phyloP scores from a whole-genome alignment of 2,888 invertebrate genomes.

The Drosophila paranaensis region DNA sequence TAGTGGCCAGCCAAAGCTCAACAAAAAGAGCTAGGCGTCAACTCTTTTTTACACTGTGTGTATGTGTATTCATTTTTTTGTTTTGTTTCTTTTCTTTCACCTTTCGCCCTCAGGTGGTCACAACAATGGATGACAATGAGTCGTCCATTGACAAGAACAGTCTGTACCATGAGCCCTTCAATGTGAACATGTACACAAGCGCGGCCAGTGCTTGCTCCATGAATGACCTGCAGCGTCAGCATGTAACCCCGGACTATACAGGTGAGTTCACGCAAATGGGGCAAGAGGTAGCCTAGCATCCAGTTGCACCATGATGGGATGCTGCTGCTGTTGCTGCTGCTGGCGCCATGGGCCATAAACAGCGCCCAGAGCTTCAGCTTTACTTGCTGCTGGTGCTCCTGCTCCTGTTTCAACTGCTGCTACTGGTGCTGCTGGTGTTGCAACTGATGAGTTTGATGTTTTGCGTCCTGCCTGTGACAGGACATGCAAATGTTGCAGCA shows the following conservation, averaged over 20 bases:
- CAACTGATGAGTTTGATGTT: conserved; percentile 78
- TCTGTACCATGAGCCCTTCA: conserved; percentile 86
- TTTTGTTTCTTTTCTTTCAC: conserved; percentile 32
- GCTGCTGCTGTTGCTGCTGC: conserved; percentile 1
- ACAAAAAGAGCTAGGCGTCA: conserved; percentile 39
- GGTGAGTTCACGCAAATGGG: conserved; percentile 83
- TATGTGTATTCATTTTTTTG: conserved; percentile 11
- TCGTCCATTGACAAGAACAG: conserved; percentile 85
- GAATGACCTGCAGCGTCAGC: conserved; percentile 85
- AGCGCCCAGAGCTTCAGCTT: conserved; percentile 48
- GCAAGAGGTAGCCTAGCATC: conserved; percentile 12
- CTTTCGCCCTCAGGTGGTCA: conserved; percentile 80
- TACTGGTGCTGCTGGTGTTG: conserved; percentile 56
- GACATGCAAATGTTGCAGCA: conserved; percentile 75
- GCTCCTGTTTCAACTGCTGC: conserved; percentile 9
- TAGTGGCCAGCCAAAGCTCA: conserved; percentile 25
- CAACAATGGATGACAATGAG: conserved; percentile 85
- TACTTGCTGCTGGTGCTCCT: conserved; percentile 2
- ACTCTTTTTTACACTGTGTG: conserved; percentile 37
- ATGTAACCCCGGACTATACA: conserved; percentile 87
- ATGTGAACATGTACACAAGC: conserved; percentile 85
- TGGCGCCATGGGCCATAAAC: conserved; percentile 48
- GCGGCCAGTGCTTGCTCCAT: conserved; percentile 85
- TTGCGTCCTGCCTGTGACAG: conserved; percentile 75
- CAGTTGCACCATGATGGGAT: conserved; percentile 41